Conservation (phyloP, 2,888 invertebrate species). For the Oxytorus armatus region DNA sequence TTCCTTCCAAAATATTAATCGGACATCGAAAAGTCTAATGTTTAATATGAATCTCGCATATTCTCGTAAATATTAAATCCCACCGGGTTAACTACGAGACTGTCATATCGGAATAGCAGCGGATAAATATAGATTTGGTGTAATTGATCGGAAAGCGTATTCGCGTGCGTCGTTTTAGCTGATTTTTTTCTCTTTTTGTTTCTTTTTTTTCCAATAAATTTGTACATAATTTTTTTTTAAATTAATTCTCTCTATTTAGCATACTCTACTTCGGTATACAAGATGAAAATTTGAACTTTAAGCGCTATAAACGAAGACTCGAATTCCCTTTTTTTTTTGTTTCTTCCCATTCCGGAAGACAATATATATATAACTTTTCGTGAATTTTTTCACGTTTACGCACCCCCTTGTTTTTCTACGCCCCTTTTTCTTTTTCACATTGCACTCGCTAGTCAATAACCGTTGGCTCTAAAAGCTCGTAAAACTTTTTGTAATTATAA, state of each 20-base stretch:
- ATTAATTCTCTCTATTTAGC: background rate
- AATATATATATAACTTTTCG: slow-evolving; percentile 19
- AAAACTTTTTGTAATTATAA: slow-evolving; percentile 27
- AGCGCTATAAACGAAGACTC: slow-evolving; percentile 45
- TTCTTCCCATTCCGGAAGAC: slow-evolving; percentile 59
- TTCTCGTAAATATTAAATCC: background rate
- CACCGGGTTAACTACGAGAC: background rate
- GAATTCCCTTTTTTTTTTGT: too few relatives aligned
- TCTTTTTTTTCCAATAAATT: slow-evolving; percentile 1
- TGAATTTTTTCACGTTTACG: background rate
- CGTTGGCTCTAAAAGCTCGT: slow-evolving; percentile 34
- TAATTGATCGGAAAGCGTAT: slow-evolving; percentile 1
- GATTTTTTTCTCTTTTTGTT: background rate
- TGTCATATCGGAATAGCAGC: background rate
- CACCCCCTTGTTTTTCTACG: slow-evolving; percentile 1
- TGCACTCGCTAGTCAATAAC: slow-evolving; percentile 41
- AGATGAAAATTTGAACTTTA: slow-evolving; percentile 14
- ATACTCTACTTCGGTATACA: background rate
- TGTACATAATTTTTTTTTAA: background rate
- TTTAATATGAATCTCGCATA: background rate
- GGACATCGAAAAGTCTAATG: slow-evolving; percentile 29
- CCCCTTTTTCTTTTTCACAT: background rate
- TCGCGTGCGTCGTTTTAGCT: background rate
- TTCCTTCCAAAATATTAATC: slow-evolving; percentile 26
- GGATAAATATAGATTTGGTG: too few relatives aligned